Percentiles rank a stretch among this genome's conserved stretches.
phyloP scores from a whole-genome alignment of 2,888 invertebrate genomes.

The Pocota personata region DNA sequence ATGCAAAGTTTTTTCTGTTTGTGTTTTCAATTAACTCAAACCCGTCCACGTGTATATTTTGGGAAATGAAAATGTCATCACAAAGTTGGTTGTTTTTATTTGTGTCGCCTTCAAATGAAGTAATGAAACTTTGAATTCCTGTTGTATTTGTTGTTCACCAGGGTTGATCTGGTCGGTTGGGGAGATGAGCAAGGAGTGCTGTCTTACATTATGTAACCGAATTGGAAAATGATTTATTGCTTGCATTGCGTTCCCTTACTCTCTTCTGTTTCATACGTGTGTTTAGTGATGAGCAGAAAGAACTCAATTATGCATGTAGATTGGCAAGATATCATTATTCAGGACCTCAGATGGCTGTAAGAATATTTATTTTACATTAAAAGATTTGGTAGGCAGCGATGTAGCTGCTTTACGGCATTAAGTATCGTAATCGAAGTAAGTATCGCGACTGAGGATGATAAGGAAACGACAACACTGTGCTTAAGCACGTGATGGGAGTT shows the following conservation, averaged over 20 bases:
- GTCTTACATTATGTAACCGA: neutral
- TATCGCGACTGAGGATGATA: too few relatives aligned
- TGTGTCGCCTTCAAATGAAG: neutral
- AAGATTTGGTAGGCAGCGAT: too few relatives aligned
- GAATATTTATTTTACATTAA: neutral
- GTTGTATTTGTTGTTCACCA: neutral
- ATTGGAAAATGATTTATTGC: conserved; percentile 47
- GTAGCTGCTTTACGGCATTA: too few relatives aligned
- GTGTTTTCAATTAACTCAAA: conserved; percentile 31
- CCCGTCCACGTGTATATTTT: neutral
- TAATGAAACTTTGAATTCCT: conserved; percentile 21
- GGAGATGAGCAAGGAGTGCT: neutral
- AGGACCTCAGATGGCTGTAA: conserved; percentile 15
- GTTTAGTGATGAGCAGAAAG: neutral
- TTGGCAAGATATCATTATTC: conserved; percentile 12
- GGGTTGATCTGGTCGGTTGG: neutral
- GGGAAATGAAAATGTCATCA: conserved; percentile 27
- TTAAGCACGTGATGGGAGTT: too few relatives aligned
- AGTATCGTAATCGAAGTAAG: too few relatives aligned
- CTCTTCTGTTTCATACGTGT: neutral
- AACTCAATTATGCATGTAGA: conserved; percentile 10
- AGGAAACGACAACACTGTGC: too few relatives aligned
- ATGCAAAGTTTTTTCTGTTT: conserved; percentile 32
- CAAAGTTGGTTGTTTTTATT: conserved; percentile 29
- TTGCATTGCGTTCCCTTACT: neutral